Evolutionary conservation across 2,113 vertebrate species (phyloP).

Genomic region (Erythrolamprus reginae): DNA sequence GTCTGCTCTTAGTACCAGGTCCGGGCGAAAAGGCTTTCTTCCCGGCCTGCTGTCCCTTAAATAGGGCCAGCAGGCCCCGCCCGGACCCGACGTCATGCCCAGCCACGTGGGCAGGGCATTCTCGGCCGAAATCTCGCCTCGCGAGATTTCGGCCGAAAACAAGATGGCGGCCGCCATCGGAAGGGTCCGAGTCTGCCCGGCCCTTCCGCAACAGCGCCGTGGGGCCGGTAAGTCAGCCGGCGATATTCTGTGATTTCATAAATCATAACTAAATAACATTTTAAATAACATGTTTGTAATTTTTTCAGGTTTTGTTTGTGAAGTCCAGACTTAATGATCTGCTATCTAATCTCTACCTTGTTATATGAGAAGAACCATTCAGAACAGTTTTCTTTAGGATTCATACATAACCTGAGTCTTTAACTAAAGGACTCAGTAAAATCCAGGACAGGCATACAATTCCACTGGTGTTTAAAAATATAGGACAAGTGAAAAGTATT

Average conservation of each 20-base stretch:
- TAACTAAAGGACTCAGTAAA: not conserved
- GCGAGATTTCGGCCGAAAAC: too few species aligned
- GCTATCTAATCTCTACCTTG: not conserved
- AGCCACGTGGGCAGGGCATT: too few species aligned
- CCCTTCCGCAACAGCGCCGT: too few species aligned
- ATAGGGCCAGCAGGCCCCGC: too few species aligned
- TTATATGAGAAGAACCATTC: not conserved
- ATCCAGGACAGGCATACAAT: not conserved
- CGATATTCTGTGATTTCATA: not conserved
- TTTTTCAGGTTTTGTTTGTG: not conserved
- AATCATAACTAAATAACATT: not conserved
- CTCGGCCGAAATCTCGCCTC: too few species aligned
- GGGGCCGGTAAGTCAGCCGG: too few species aligned
- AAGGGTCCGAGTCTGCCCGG: too few species aligned
- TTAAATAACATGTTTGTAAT: not conserved
- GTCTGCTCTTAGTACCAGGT: too few species aligned
- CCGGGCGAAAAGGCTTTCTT: too few species aligned
- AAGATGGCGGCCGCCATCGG: too few species aligned
- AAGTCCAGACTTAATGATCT: not conserved
- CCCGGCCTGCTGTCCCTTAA: too few species aligned
- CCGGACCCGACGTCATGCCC: too few species aligned
- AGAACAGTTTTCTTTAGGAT: not conserved
- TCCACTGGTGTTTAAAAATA: not conserved
- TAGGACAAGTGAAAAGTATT: not conserved
- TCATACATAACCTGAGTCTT: not conserved